phyloP scores from a whole-genome alignment of 30 jellyfish, hydroid and myxozoan species.

The Pelagia noctiluca region DNA sequence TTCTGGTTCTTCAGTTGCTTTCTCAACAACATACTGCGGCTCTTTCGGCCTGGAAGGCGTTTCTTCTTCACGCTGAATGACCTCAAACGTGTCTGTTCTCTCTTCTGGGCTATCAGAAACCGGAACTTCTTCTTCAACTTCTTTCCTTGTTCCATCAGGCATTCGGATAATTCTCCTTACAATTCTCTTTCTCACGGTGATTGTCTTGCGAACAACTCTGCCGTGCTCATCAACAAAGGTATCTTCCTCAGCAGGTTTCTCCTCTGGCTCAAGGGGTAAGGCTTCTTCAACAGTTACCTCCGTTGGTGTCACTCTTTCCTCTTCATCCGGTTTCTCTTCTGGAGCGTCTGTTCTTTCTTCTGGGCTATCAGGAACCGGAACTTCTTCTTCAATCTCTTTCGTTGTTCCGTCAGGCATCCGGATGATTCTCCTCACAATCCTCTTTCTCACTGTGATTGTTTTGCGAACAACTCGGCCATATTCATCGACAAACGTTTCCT shows the following conservation, averaged over 20 bases:
- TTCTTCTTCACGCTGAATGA: too few species aligned
- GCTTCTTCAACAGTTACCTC: conserved; percentile 18
- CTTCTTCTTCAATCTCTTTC: conserved; percentile 71
- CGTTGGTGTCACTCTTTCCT: background rate
- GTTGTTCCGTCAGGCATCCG: conserved; percentile 69
- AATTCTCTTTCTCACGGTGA: conserved; percentile 71
- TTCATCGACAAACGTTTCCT: too few species aligned
- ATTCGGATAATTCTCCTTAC: conserved; percentile 70
- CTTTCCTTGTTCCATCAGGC: conserved; percentile 87
- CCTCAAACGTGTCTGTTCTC: too few species aligned
- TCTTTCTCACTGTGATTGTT: conserved; percentile 52
- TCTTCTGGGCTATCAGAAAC: conserved; percentile 54
- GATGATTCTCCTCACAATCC: conserved; percentile 57
- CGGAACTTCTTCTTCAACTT: conserved; percentile 82
- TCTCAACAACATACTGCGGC: too few species aligned
- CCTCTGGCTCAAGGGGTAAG: conserved; percentile 5
- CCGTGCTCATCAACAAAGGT: too few species aligned
- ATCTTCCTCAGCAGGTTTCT: too few species aligned
- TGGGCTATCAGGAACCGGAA: background rate
- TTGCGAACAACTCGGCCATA: too few species aligned
- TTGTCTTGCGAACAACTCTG: conserved; percentile 49
- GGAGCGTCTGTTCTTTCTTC: conserved; percentile 35
- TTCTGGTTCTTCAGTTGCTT: conserved; percentile 4
- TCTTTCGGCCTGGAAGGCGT: too few species aligned
- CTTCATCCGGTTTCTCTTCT: conserved; percentile 35